Evolutionary conservation across 2,113 vertebrate genomes (phyloP), one percentile per base, ranked within the genome.

Genomic region (Arizona elegans): DNA sequence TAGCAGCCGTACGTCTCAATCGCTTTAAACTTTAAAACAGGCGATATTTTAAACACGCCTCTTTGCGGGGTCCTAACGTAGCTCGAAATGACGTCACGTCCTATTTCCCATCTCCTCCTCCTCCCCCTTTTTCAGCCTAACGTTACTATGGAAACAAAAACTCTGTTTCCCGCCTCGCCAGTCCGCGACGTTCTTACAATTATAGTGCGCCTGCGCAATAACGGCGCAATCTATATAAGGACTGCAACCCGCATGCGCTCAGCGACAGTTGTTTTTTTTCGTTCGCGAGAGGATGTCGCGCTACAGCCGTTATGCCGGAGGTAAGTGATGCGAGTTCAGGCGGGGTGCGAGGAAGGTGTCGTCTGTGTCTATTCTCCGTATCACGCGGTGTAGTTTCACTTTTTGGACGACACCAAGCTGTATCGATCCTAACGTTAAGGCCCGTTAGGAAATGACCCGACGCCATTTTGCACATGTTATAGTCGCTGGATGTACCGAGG

Each of bases 391-490:
- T 21, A 9, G 33, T 9, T 43, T 21, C 17, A 21, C 75, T 26
- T 24, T 6, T 29, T 54, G 53, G 0, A 19, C 4, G 24, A 2
- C 6, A 13, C 87, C 2, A 8, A 33, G n/a, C n/a, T 29, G 12
- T 17, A 24, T 29, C 43, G 11, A 23, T n/a, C 8, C 9, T 24
- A 13, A 23, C 1, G 15, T 8, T 54, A 24, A 24, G 38, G 55
- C 15, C 75, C 21, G 12, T 19, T 19, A 33, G 75, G 87, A 38
- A 58, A 7, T 26, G 10, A n/a, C 43, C 11, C 54, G 88, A 47
- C 88, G 92, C 92, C 92, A 93, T 93, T 90, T 93, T 93, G 81
- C 92, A 26, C 92, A 93, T 62, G 92, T 10, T 38, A 62, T 53
- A 81, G 53, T 56, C 65, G 38, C 65, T 55, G 53, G 55, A 9